Conservation (phyloP, 2,888 invertebrate species). For the Meteorus cinctellus region DNA sequence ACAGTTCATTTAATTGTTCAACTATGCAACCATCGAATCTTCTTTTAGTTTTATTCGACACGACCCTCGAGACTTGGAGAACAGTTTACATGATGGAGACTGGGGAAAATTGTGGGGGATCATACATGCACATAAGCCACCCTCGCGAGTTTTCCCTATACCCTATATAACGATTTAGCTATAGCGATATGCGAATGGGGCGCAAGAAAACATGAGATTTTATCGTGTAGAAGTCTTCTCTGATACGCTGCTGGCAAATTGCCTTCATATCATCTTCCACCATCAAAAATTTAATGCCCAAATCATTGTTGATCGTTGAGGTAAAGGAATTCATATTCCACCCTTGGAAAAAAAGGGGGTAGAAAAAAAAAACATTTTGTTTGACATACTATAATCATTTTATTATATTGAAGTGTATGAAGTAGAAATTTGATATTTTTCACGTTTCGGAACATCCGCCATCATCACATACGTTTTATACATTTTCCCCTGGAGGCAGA, state of each 20-base stretch:
- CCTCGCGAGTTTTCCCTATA: conserved; percentile 11
- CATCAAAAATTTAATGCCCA: conserved; percentile 35
- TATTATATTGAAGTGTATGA: conserved; percentile 25
- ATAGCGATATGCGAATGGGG: neutral
- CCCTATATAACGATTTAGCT: neutral
- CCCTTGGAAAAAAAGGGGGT: neutral
- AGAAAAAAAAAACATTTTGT: conserved; percentile 15
- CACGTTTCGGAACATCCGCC: conserved; percentile 30
- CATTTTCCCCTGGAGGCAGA: conserved; percentile 33
- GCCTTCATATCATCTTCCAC: conserved; percentile 36
- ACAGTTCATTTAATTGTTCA: neutral
- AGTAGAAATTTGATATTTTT: conserved; percentile 33
- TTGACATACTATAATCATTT: neutral
- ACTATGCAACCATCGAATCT: conserved; percentile 1
- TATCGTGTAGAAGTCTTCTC: conserved; percentile 50
- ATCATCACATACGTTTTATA: conserved; percentile 44
- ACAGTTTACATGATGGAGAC: conserved; percentile 1
- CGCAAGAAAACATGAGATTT: conserved; percentile 41
- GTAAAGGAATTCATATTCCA: conserved; percentile 26
- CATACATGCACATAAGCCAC: neutral
- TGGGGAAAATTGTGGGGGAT: conserved; percentile 13
- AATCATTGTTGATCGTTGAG: conserved; percentile 25
- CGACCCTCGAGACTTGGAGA: neutral
- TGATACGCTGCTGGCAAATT: conserved; percentile 49
- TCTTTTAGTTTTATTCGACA: neutral